Percentiles rank a stretch among this genome's conserved stretches.
Evolutionary conservation across 2,797 vertebrate species (phyloP).

Genomic region (Pseudopleuronectes americanus): DNA sequence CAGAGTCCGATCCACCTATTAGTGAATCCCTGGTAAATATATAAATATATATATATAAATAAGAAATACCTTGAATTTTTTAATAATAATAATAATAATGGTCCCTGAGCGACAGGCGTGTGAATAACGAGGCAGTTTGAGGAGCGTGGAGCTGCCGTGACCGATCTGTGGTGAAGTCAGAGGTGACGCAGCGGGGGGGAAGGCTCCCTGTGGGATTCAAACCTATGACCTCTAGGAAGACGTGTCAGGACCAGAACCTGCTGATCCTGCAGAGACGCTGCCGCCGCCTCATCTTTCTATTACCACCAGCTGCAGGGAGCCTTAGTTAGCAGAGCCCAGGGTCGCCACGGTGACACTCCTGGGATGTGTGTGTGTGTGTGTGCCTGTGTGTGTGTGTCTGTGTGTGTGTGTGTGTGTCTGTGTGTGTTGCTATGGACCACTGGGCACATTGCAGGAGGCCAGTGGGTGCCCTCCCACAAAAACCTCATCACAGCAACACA

Average conservation of each 20-base stretch:
- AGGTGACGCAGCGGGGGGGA: too few relatives aligned
- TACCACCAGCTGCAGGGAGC: conserved; percentile 59
- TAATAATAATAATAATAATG: too few relatives aligned
- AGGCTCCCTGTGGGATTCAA: conserved; percentile 7
- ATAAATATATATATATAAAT: too few relatives aligned
- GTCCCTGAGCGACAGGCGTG: too few relatives aligned
- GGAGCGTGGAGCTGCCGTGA: too few relatives aligned
- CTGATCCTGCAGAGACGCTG: conserved; percentile 8
- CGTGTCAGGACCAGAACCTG: conserved; percentile 17
- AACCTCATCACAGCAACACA: conserved; percentile 30
- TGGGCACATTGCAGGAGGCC: too few relatives aligned
- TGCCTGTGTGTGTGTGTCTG: conserved; percentile 9
- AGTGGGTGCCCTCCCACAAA: conserved; percentile 16
- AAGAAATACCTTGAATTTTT: too few relatives aligned
- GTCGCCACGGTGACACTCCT: conserved; percentile 39
- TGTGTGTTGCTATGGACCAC: conserved; percentile 1
- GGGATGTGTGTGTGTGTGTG: conserved; percentile 28
- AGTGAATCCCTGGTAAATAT: too few relatives aligned
- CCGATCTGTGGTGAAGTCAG: background rate
- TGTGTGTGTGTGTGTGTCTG: conserved; percentile 1
- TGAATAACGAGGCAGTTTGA: too few relatives aligned
- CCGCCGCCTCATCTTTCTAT: conserved; percentile 70
- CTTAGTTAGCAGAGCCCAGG: conserved; percentile 26
- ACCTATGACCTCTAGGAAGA: conserved; percentile 16
- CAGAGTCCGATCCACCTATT: too few relatives aligned